Conservation (phyloP, 2,888 invertebrate genomes). For the Linyphia triangularis region DNA sequence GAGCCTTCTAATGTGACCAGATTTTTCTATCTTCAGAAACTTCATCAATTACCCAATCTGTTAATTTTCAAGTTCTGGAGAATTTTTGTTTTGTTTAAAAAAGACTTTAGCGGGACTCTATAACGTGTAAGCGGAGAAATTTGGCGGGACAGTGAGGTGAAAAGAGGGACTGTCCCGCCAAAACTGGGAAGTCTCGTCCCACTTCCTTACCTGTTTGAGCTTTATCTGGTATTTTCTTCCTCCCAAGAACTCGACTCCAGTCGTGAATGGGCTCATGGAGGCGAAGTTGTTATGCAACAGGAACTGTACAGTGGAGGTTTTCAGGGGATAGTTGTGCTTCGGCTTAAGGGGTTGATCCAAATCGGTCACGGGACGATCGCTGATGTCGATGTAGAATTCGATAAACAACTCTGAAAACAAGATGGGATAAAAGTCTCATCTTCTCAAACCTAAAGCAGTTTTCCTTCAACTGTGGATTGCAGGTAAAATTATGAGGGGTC, state of each 20-base stretch:
- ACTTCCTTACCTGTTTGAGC: not conserved
- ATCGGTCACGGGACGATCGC: not conserved
- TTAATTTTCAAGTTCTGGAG: too few relatives aligned
- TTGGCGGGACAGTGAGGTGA: too few relatives aligned
- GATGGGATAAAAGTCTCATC: not conserved
- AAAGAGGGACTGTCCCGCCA: too few relatives aligned
- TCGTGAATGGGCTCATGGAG: not conserved
- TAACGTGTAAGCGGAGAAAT: too few relatives aligned
- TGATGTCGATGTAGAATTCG: not conserved
- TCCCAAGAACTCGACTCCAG: not conserved
- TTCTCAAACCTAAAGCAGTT: not conserved
- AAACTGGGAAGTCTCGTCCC: too few relatives aligned
- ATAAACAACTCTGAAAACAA: not conserved
- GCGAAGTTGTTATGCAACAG: not conserved
- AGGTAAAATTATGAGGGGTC: not conserved
- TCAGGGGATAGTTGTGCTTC: slow-evolving; percentile 7
- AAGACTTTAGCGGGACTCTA: too few relatives aligned
- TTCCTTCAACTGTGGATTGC: not conserved
- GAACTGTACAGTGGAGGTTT: not conserved
- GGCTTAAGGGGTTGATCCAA: not conserved
- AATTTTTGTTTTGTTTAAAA: too few relatives aligned
- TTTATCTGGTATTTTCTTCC: slow-evolving; percentile 13
- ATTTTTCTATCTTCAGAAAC: too few relatives aligned
- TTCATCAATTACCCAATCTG: too few relatives aligned
- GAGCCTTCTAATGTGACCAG: too few relatives aligned